These are phyloP conservation scores for Eumeta japonica DNA, from an alignment of 1,140 invertebrate genomes.

Conservation along the genomic window DNA sequence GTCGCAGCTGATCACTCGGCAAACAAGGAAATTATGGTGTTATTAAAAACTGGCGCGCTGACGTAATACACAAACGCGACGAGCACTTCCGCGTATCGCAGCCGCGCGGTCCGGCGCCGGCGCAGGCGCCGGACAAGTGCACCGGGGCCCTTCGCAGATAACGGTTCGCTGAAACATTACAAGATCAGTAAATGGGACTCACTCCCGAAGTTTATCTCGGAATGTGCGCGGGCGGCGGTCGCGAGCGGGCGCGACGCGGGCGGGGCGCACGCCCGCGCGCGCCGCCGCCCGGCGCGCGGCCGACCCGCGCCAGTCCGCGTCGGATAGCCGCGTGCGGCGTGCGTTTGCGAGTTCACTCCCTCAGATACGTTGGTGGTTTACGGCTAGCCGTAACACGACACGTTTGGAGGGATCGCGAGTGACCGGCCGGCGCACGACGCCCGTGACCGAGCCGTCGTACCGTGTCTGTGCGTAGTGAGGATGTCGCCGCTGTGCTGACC, in stretches of 20 bases:
- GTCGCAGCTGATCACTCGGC: no score
- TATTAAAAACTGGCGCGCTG: conserved; percentile 52
- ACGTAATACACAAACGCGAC: conserved; percentile 35
- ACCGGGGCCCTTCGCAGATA: conserved; percentile 13
- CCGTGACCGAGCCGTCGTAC: no score
- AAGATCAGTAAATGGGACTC: conserved; percentile 41
- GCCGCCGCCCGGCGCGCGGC: conserved; percentile 39
- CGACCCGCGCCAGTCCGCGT: conserved; percentile 54
- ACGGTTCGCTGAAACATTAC: conserved; percentile 34
- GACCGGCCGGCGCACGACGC: no score
- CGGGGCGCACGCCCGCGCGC: conserved; percentile 35
- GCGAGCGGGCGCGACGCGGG: conserved; percentile 18
- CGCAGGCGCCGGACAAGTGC: neutral
- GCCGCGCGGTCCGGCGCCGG: conserved; percentile 9
- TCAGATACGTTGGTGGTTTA: conserved; percentile 57
- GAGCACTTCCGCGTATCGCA: conserved; percentile 48
- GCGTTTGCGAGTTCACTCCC: conserved; percentile 47
- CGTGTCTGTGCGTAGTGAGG: conserved; percentile 44
- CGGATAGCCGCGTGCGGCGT: conserved; percentile 45
- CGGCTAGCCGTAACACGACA: conserved; percentile 56
- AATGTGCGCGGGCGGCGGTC: conserved; percentile 12
- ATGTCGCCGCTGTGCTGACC: conserved; percentile 43
- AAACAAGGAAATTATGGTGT: conserved; percentile 48
- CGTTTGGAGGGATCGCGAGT: conserved; percentile 53
- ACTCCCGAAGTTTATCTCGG: conserved; percentile 51